phyloP scores from a whole-genome alignment of 2,888 invertebrate species.

The Ophion ventricosus region DNA sequence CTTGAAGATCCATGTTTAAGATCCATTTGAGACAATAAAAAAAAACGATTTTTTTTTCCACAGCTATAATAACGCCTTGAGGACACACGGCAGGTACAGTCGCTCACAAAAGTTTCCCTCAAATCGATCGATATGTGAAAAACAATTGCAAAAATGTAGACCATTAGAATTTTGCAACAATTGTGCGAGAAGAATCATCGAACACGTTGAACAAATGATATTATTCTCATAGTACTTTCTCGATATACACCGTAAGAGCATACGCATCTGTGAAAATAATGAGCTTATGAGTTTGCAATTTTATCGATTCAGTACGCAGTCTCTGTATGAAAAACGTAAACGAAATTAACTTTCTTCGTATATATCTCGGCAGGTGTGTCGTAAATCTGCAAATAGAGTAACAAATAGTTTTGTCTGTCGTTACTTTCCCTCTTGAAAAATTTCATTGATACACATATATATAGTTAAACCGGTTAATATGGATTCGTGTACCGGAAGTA shows the following conservation, averaged over 20 bases:
- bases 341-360: background rate
- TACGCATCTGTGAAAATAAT: background rate
- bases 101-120: no score
- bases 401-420: background rate
- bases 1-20: no score
- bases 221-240: background rate
- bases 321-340: background rate
- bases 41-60: no score
- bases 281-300: background rate
- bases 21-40: no score
- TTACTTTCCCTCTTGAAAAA: background rate
- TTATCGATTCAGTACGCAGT: background rate
- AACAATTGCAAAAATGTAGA: no score
- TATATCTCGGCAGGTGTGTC: background rate
- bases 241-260: background rate
- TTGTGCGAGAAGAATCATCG: background rate
- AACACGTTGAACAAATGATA: background rate
- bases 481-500: no score
- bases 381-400: background rate
- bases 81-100: no score
- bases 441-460: background rate
- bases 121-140: no score
- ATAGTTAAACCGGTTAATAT: no score
- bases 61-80: no score
- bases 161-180: no score